phyloP scores from a whole-genome alignment of 1,140 invertebrate genomes.

The Leptopilina clavipes region DNA sequence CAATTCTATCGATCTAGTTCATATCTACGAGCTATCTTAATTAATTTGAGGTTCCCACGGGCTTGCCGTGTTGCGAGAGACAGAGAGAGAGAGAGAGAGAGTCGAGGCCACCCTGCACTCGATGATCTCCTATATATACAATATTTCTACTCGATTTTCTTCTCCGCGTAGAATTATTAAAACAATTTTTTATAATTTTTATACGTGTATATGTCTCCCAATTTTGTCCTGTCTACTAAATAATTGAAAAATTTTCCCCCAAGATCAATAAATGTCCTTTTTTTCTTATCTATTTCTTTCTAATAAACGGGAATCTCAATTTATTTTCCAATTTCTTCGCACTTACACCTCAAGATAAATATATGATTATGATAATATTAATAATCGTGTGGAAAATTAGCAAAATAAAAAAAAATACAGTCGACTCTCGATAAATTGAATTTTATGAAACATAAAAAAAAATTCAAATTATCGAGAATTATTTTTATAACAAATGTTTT shows the following conservation, averaged over 20 bases:
- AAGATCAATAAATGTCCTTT: not conserved
- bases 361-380: no score
- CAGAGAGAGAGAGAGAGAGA: not conserved
- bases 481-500: no score
- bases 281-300: not conserved
- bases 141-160: not conserved
- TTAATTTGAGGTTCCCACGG: slow-evolving; percentile 60
- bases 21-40: slow-evolving; percentile 65
- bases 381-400: no score
- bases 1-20: slow-evolving; percentile 62
- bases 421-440: no score
- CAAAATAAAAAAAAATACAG: no score
- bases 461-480: no score
- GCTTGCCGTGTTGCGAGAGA: not conserved
- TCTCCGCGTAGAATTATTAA: not conserved
- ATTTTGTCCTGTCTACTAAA: not conserved
- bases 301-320: no score
- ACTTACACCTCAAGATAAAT: no score
- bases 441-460: no score
- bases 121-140: not conserved
- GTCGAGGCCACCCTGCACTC: slow-evolving; percentile 33
- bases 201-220: not conserved
- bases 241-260: not conserved
- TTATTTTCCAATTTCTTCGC: no score
- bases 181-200: not conserved